Percentiles rank a stretch among this genome's conserved stretches.
phyloP scores from a whole-genome alignment of 1,140 invertebrate species.

The Drusus annulatus region DNA sequence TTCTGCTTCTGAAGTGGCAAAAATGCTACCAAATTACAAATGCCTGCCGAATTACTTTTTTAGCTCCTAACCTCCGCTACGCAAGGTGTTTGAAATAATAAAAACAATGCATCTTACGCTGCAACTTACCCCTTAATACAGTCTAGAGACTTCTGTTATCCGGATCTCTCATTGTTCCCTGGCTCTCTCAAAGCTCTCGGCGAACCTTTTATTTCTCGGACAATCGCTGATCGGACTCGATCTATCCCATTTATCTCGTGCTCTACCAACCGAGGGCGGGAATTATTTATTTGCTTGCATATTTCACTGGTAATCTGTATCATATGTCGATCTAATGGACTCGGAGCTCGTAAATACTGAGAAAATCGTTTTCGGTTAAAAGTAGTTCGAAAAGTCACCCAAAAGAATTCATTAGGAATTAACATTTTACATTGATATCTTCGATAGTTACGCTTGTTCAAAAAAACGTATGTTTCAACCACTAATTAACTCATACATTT shows the following conservation, averaged over 20 bases:
- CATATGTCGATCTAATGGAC: constrained; percentile 29
- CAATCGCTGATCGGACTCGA: constrained; percentile 14
- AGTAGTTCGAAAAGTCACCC: too few relatives aligned
- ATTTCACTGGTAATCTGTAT: constrained; percentile 31
- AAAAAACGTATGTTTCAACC: too few relatives aligned
- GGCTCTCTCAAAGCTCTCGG: constrained; percentile 2
- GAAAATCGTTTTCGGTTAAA: neutral
- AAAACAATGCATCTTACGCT: neutral
- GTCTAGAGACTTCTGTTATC: constrained; percentile 23
- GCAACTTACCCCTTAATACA: constrained; percentile 10
- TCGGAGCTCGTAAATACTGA: neutral
- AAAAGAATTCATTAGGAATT: too few relatives aligned
- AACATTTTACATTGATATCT: too few relatives aligned
- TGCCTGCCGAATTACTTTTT: too few relatives aligned
- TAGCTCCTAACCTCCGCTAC: too few relatives aligned
- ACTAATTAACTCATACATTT: too few relatives aligned
- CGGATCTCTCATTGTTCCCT: constrained; percentile 28
- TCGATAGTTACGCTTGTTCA: too few relatives aligned
- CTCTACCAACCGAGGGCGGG: constrained; percentile 24
- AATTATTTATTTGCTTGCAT: constrained; percentile 37
- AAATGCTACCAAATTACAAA: too few relatives aligned
- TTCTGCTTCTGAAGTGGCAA: too few relatives aligned
- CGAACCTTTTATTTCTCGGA: constrained; percentile 9
- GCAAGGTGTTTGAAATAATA: too few relatives aligned
- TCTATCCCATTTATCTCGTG: constrained; percentile 25